Conservation (phyloP, 2,888 invertebrate genomes). For the Dryocosmus kuriphilus region DNA sequence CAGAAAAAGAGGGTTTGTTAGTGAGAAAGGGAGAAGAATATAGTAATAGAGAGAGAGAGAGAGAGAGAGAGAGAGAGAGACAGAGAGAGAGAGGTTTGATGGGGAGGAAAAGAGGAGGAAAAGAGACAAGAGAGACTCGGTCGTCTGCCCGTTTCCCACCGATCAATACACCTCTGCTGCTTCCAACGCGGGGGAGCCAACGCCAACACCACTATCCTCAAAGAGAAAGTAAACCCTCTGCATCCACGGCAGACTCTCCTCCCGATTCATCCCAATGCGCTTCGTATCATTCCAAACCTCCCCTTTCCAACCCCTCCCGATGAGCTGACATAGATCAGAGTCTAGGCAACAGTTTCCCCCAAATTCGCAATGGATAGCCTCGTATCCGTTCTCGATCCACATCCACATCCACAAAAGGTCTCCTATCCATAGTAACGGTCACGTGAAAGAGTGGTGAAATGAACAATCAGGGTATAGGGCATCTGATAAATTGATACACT, state of each 20-base stretch:
- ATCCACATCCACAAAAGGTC: neutral
- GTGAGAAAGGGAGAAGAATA: neutral
- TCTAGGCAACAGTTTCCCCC: neutral
- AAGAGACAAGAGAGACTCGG: conserved; percentile 35
- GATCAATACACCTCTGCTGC: conserved; percentile 38
- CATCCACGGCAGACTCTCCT: neutral
- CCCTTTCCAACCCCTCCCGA: conserved; percentile 1
- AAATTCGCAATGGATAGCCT: conserved; percentile 16
- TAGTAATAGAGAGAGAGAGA: conserved; percentile 20
- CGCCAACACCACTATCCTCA: conserved; percentile 31
- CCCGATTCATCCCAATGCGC: conserved; percentile 5
- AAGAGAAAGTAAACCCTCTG: conserved; percentile 37
- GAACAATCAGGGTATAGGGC: conserved; percentile 15
- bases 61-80: neutral
- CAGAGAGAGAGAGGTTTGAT: too few species aligned
- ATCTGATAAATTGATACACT: conserved; percentile 37
- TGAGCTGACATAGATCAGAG: conserved; percentile 11
- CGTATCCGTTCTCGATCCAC: conserved; percentile 1
- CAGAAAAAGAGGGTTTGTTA: neutral
- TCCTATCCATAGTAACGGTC: neutral
- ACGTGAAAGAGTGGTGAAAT: conserved; percentile 21
- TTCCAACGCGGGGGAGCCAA: conserved; percentile 25
- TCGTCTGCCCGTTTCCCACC: conserved; percentile 37
- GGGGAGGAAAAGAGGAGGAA: conserved; percentile 14
- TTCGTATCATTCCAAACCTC: conserved; percentile 5